Percentiles rank a stretch among this genome's conserved stretches.
These are phyloP conservation scores for Drosophila macrospina DNA, from an alignment of 2,888 invertebrate genomes.

Conservation along the genomic window DNA sequence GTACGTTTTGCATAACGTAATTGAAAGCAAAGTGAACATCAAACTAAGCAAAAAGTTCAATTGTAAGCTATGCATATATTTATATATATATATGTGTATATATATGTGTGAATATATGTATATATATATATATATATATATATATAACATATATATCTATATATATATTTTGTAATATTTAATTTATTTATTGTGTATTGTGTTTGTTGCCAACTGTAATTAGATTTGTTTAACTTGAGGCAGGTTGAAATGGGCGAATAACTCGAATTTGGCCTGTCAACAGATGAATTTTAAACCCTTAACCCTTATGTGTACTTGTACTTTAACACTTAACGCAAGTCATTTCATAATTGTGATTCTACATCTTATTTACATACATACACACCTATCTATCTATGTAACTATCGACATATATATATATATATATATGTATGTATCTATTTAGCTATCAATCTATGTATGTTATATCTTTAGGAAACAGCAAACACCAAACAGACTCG, in stretches of 20 bases:
- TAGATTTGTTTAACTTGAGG: conserved; percentile 41
- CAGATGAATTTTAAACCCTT: conserved; percentile 28
- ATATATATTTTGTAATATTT: conserved; percentile 45
- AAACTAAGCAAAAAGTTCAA: conserved; percentile 54
- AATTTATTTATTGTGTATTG: conserved; percentile 58
- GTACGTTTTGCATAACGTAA: not conserved
- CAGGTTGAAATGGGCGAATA: conserved; percentile 25
- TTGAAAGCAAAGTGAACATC: conserved; percentile 17
- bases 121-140: conserved; percentile 23
- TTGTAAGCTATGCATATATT: conserved; percentile 47
- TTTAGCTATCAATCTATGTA: conserved; percentile 15
- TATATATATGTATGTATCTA: not conserved
- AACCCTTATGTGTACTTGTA: conserved; percentile 48
- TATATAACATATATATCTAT: conserved; percentile 48
- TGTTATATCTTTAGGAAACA: conserved; percentile 18
- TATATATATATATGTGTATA: conserved; percentile 45
- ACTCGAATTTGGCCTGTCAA: conserved; percentile 26
- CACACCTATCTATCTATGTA: not conserved
- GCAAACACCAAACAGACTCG: conserved; percentile 22
- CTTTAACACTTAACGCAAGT: conserved; percentile 60
- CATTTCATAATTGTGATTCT: conserved; percentile 73
- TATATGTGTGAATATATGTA: no score
- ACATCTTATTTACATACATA: not conserved
- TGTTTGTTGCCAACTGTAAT: conserved; percentile 55
- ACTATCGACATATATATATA: conserved; percentile 26